Base-by-base conservation (phyloP, 2,888 invertebrate species). In the Lochmaea capreae region DNA sequence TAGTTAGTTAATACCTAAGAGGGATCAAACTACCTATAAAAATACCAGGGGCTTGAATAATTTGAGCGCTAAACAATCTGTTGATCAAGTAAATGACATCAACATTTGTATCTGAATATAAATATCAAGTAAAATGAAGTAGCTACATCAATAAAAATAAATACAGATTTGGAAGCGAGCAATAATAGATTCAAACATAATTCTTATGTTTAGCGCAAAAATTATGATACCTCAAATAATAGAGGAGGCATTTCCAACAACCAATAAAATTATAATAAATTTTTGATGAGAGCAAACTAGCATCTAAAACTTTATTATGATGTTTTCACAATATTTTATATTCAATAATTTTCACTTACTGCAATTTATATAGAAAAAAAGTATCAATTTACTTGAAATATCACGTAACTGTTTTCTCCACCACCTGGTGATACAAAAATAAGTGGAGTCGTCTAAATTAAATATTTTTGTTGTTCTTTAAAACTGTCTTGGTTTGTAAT, bases 1-100 rank as follows among this genome's bases (percentile, higher is more conserved):
- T 78, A 76, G 77, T 79, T 78, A 79, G 77, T 78, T 78, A 77
- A 78, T 76, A 72, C 71, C 76, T 78, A 68, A 65, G 39, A 75
- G 74, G 72, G 76, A 74, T 68, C 62, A 42, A 68, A 63, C 61
- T 72, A 76, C 43, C 49, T 66, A 68, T 71, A 65, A 69, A 62
- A 70, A 63, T 69, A 58, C 62, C 63, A 67, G 59, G 58, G n/a
- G 33, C 54, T 59, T 57, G 46, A 66, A 68, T 43, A 59, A 62
- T 54, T 65, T 46, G 33, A 63, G 65, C 58, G 68, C 65, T 68
- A 61, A 68, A 68, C 54, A 59, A 14, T 46, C 26, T 54, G 14
- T 54, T 46, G 14, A 26, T 8, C 46, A 49, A 43, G 57, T 52
- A 49, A 65, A 49, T 52, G 39, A 52, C 52, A 52, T 52, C n/a